Conservation (phyloP, 2,888 invertebrate genomes). For the Teleogryllus oceanicus region DNA sequence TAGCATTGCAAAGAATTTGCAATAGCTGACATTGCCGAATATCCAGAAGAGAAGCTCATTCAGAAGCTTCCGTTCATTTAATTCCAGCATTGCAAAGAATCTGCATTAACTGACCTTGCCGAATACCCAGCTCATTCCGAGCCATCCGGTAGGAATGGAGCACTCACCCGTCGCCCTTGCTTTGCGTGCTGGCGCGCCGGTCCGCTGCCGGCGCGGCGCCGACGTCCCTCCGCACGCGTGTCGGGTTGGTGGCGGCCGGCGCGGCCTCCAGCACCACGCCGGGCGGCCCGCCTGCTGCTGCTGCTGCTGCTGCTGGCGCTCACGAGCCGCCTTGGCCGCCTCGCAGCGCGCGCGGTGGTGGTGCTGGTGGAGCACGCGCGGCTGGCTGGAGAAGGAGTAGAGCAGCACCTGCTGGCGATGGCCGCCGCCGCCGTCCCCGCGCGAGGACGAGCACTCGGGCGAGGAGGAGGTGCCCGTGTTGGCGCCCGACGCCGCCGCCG, state of each 20-base stretch:
- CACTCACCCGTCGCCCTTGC: no score
- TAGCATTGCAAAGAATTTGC: no score
- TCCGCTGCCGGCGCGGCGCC: background rate
- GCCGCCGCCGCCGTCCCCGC: slow-evolving; percentile 28
- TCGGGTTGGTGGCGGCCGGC: background rate
- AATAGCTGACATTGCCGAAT: no score
- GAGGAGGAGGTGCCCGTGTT: slow-evolving; percentile 44
- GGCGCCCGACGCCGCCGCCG: slow-evolving; percentile 43
- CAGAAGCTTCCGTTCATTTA: no score
- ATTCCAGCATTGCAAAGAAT: no score
- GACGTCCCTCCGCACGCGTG: background rate
- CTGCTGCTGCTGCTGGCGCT: slow-evolving; percentile 19
- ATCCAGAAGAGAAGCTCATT: no score
- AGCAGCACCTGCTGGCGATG: slow-evolving; percentile 39
- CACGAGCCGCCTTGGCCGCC: slow-evolving; percentile 28
- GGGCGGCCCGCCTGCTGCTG: background rate
- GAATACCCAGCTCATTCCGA: no score
- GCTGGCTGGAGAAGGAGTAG: slow-evolving; percentile 44
- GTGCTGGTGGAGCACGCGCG: slow-evolving; percentile 41
- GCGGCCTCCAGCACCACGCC: background rate
- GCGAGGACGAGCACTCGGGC: slow-evolving; percentile 39
- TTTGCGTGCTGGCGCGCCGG: no score
- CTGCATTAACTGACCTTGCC: no score
- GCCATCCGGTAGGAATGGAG: no score
- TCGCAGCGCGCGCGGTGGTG: slow-evolving; percentile 32